Base-by-base conservation (phyloP, 2,797 vertebrate genomes). In the Alectoris magna region DNA sequence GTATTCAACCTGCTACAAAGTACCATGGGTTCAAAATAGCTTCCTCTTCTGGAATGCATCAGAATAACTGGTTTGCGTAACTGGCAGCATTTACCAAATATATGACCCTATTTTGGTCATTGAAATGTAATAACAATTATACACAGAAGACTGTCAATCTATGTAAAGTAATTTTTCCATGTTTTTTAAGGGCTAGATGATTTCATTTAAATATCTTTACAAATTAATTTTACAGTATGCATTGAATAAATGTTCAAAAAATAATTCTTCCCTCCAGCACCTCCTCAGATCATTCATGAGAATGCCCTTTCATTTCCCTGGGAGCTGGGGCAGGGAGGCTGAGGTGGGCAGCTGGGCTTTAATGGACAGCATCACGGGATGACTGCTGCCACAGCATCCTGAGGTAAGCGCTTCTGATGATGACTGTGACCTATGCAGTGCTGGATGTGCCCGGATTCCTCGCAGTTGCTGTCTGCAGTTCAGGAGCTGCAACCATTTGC, bases 11-110 rank as follows among this genome's bases (percentile, higher is more conserved):
- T 89, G 21, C 46, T 89, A 75, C 18, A 51, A 68, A 62, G 7
- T 39, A 63, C 58, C 71, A 49, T 53, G 39, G 22, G 46, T 85
- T 90, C 46, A 51, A 88, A 93, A 83, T 26, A 84, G 6, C 21
- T 85, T 91, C 29, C 23, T 63, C 19, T 80, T 74, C 78, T 83
- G 72, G 34, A 95, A 88, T 0, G 0, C n/a, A 84, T 84, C 58
- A 80, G 84, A 43, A 51, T 17, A 83, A 88, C 38, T 51, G 62
- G 66, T 83, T 82, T 77, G 22, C 39, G 36, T 56, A 62, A 90
- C 49, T 58, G 53, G 41, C 73, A 85, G 26, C 78, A 90, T 95
- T 87, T 93, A 73, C 53, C n/a, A 78, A 93, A 70, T 79, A 88
- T n/a, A 36, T 59, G 18, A 4, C 39, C 16, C 18, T 44, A 41